A percentile compares a stretch with the other conserved stretches of the same genome.
Conservation (phyloP, 2,888 invertebrate species). For the Drosophila gaucha region DNA sequence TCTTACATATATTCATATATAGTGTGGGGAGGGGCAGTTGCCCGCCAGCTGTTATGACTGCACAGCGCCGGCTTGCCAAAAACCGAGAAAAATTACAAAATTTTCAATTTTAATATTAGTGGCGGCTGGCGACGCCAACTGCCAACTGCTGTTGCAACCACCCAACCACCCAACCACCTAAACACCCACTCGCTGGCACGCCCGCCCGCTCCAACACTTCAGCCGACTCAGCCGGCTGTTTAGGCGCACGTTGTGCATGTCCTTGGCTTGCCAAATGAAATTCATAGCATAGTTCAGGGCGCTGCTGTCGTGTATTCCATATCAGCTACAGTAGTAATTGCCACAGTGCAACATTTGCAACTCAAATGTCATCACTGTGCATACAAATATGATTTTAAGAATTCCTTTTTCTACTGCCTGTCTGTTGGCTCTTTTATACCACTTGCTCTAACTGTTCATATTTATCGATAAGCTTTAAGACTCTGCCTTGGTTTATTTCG, state of each 20-base stretch:
- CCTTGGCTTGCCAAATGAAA: constrained; percentile 79
- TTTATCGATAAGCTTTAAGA: not conserved
- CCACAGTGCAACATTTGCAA: constrained; percentile 10
- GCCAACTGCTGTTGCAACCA: constrained; percentile 33
- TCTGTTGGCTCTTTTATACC: too few relatives aligned
- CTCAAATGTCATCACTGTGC: not conserved
- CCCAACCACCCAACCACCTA: not conserved
- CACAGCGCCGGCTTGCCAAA: constrained; percentile 73
- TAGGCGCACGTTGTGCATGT: constrained; percentile 78
- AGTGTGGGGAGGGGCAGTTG: not conserved
- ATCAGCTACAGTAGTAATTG: constrained; percentile 53
- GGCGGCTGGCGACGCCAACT: constrained; percentile 75
- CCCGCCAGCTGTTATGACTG: constrained; percentile 75
- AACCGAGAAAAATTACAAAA: constrained; percentile 75
- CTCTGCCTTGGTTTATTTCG: too few relatives aligned
- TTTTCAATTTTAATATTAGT: constrained; percentile 81
- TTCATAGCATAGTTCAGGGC: constrained; percentile 74
- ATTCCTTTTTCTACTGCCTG: too few relatives aligned
- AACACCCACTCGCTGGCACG: not conserved
- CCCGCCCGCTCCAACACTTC: constrained; percentile 30
- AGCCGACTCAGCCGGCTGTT: constrained; percentile 49
- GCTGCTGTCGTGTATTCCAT: constrained; percentile 52
- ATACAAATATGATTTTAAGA: not conserved
- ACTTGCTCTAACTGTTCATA: not conserved
- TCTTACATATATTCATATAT: too few relatives aligned